Conservation (phyloP, 2,888 invertebrate species). For the Pristionchus maxplancki region DNA sequence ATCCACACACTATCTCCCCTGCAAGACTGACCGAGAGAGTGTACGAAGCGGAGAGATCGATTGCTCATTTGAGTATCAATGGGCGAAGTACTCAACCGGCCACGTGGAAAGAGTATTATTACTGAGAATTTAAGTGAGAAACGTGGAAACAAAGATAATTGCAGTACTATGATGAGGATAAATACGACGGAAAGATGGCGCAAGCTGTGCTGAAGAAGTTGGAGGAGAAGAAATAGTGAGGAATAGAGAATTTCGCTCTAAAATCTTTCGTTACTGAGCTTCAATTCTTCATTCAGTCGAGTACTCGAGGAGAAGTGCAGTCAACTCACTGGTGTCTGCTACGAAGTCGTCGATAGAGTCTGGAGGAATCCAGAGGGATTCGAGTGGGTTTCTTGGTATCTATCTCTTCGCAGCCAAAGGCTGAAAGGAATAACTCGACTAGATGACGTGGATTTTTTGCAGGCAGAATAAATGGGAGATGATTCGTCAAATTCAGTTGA, state of each 20-base stretch:
- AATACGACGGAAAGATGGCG: not conserved
- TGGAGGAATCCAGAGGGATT: slow-evolving; percentile 35
- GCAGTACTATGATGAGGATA: slow-evolving; percentile 7
- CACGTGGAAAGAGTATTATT: not conserved
- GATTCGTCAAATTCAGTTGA: slow-evolving; percentile 36
- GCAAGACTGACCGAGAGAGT: not conserved
- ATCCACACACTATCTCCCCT: not conserved
- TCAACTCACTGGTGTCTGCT: slow-evolving; percentile 37
- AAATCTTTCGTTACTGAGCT: too few species aligned
- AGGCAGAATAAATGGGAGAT: slow-evolving; percentile 48
- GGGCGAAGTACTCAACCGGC: not conserved
- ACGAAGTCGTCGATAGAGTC: slow-evolving; percentile 44
- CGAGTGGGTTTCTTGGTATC: not conserved
- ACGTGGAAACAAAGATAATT: not conserved
- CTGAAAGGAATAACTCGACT: not conserved
- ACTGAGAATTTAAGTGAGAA: not conserved
- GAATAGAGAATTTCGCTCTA: not conserved
- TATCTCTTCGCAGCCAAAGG: not conserved
- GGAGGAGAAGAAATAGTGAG: slow-evolving; percentile 4
- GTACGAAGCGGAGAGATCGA: not conserved
- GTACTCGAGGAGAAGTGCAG: slow-evolving; percentile 45
- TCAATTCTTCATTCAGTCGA: not conserved
- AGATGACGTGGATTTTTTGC: not conserved
- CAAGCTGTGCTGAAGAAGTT: slow-evolving; percentile 15
- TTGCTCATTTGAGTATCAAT: not conserved